These are phyloP conservation scores for Drosophila vallismaia DNA, from an alignment of 2,888 invertebrate genomes.

Conservation along the genomic window DNA sequence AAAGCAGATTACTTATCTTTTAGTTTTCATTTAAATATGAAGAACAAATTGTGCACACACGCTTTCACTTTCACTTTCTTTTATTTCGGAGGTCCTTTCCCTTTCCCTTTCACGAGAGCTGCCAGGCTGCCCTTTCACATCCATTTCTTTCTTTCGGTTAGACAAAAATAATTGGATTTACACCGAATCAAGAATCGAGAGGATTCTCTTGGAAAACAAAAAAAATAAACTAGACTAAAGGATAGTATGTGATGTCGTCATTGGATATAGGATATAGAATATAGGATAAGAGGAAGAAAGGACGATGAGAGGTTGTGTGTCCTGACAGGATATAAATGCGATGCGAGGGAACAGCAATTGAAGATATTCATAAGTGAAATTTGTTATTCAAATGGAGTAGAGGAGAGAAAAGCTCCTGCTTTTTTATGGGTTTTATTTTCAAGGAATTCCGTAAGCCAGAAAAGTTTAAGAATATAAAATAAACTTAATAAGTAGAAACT, in stretches of 20 bases:
- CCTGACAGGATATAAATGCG: constrained; percentile 1
- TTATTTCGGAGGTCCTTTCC: neutral
- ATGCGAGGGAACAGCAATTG: constrained; percentile 9
- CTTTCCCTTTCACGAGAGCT: no score
- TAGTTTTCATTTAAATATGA: constrained; percentile 78
- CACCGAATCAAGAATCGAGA: constrained; percentile 41
- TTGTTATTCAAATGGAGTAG: constrained; percentile 37
- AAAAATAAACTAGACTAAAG: neutral
- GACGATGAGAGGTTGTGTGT: constrained; percentile 6
- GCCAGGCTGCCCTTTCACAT: constrained; percentile 16
- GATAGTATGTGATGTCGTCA: constrained; percentile 30
- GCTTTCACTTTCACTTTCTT: constrained; percentile 13
- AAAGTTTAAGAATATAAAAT: no score
- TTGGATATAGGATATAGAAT: constrained; percentile 1
- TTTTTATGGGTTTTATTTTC: neutral
- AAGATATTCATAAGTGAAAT: constrained; percentile 45
- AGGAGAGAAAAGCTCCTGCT: no score
- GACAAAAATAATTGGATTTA: constrained; percentile 71
- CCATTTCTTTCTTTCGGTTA: constrained; percentile 44
- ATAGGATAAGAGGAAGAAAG: neutral
- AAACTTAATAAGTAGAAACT: no score
- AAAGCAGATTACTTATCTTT: constrained; percentile 69
- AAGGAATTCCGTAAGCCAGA: neutral
- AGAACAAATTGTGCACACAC: constrained; percentile 56
- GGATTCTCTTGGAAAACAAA: neutral